phyloP scores from a whole-genome alignment of 53 echinoderm and acorn worm species.

The Mesocentrotus franciscanus region DNA sequence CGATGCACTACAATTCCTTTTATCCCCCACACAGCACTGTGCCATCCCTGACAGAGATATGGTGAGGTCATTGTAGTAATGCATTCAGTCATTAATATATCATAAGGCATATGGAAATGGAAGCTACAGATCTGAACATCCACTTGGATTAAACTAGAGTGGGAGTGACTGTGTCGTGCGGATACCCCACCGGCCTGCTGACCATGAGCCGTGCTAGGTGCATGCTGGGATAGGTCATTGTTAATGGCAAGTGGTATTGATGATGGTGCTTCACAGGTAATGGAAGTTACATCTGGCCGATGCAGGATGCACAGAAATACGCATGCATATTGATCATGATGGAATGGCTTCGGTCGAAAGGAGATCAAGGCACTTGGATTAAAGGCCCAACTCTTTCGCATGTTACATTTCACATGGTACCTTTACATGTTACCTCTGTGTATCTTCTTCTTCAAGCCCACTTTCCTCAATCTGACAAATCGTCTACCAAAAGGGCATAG shows the following conservation, averaged over 20 bases:
- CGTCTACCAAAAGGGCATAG: no score
- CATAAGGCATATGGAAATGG: slow-evolving; percentile 57
- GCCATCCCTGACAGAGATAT: not conserved
- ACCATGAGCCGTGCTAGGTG: slow-evolving; percentile 33
- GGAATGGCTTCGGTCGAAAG: slow-evolving; percentile 18
- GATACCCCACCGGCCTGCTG: not conserved
- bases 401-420: not conserved
- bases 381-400: not conserved
- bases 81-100: slow-evolving; percentile 46
- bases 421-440: not conserved
- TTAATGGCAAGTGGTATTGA: slow-evolving; percentile 47
- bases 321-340: slow-evolving; percentile 58
- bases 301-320: slow-evolving; percentile 13
- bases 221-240: slow-evolving; percentile 58
- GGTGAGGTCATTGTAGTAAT: slow-evolving; percentile 30
- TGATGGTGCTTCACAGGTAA: slow-evolving; percentile 38
- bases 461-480: not conserved
- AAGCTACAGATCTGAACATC: not conserved
- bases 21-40: not conserved
- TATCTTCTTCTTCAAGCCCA: not conserved
- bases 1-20: not conserved
- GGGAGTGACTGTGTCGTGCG: not conserved
- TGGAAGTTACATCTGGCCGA: slow-evolving; percentile 51
- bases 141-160: slow-evolving; percentile 23
- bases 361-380: not conserved